Evolutionary conservation across 2,797 vertebrate species (phyloP), one percentile per base, ranked within the genome.

Genomic region (Artibeus jamaicensis): DNA sequence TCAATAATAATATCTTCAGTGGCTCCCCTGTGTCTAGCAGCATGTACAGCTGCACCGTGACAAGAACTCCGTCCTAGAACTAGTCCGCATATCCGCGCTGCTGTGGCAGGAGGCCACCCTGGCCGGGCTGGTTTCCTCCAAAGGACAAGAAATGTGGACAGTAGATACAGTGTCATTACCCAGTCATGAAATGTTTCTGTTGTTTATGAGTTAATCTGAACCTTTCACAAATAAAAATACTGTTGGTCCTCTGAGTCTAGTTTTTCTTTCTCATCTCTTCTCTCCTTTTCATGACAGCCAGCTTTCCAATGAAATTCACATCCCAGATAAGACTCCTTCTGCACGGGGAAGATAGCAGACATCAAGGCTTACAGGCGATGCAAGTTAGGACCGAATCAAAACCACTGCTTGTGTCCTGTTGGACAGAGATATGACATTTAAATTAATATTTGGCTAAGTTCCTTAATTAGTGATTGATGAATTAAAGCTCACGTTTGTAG

Each of bases 301-400:
- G 93, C 77, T 96, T 95, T 78, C 91, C 95, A 95, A 14, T 92
- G 95, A 97, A 97, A 97, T 94, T 97, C 97, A 96, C 97, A 93
- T 97, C 57, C 96, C 50, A 96, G 97, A 97, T 97, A 98, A 97
- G 84, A 95, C 93, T 46, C 87, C 95, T 79, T 84, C 97, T 97
- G 97, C 97, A 93, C 0, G 0, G 70, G 76, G 48, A 95, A 98
- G 97, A 98, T 98, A 98, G 97, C 97, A 81, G 93, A 97, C 97
- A 97, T 98, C 95, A 97, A 97, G 96, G 93, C 84, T 96, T 82
- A 90, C 0, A 0, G 88, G 55, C 0, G 42, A 84, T 92, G 26
- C 89, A 94, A 96, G 94, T 96, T 94, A 96, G n/a, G 91, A 79
- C 81, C 97, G 93, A 96, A 96, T 96, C 94, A 96, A 88, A 98